Evolutionary conservation across 2,888 invertebrate genomes (phyloP), one percentile per base, ranked within the genome.

Genomic region (Chrysodeixis includens): DNA sequence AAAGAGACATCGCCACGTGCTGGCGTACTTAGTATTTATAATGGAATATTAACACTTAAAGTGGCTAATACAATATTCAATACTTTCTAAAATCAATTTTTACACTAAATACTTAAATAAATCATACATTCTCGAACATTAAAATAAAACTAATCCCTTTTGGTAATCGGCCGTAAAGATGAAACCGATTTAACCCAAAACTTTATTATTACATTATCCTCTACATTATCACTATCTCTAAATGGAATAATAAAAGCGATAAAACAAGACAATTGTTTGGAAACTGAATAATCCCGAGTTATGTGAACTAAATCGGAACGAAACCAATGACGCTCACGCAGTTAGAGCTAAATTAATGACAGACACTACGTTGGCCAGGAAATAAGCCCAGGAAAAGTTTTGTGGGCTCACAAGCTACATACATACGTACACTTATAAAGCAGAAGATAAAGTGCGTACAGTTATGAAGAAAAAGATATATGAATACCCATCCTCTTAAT

Each of bases 241-340:
- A 35, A 35, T 35, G 35, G 40, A 40, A 40, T 40, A 40, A 40
- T 40, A 49, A 49, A 49, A 49, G 20, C 9, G 18, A 20, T 18
- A 18, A 49, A 49, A 0, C 46, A 49, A 18, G 46, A 46, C 46
- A 16, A 6, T 18, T 46, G 10, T 16, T 18, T 18, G 18, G 18
- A 46, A 46, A 18, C 18, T 18, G 18, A 46, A 46, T 18, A 46
- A 18, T 46, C 46, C 7, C 8, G 46, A 46, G 46, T 46, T 18
- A 46, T 46, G 46, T 46, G 9, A 46, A 18, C n/a, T n/a, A 40
- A 40, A 40, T 40, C n/a, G 40, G 40, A 40, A n/a, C 40, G n/a
- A n/a, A 40, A 40, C n/a, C 40, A 40, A 40, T 40, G 40, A n/a
- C 40, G n/a, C n/a, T 40, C 40, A 5, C n/a, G n/a, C 4, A 40